Evolutionary conservation across 2,888 invertebrate species (phyloP).

Genomic region (Cremastinae sp.): DNA sequence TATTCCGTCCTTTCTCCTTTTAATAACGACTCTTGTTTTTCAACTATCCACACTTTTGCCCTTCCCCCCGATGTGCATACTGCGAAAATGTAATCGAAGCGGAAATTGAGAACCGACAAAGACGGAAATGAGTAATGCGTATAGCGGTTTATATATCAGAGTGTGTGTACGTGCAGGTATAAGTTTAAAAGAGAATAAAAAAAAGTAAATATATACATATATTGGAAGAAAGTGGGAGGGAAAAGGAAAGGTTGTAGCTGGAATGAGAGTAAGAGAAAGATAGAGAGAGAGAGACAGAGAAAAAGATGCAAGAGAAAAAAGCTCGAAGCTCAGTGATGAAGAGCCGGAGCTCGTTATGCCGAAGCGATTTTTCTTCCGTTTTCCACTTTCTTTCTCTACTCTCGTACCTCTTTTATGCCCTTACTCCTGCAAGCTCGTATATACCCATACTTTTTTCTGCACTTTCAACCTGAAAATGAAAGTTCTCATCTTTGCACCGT

Average conservation of each 20-base stretch:
- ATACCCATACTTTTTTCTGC: background rate
- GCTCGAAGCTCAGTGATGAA: constrained; percentile 59
- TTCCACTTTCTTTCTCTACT: constrained; percentile 11
- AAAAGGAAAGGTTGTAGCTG: constrained; percentile 21
- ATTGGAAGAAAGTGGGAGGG: constrained; percentile 23
- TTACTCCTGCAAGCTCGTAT: too few relatives aligned
- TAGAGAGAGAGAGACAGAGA: constrained; percentile 40
- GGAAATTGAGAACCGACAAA: constrained; percentile 52
- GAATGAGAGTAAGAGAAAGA: background rate
- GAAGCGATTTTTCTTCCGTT: constrained; percentile 71
- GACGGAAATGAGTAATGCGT: constrained; percentile 20
- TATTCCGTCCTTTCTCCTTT: background rate
- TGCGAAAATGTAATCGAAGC: constrained; percentile 48
- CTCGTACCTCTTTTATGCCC: constrained; percentile 68
- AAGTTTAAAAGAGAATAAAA: constrained; percentile 30
- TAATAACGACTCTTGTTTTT: background rate
- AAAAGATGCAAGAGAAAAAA: constrained; percentile 50
- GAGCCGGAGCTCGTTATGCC: constrained; percentile 70
- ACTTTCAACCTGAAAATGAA: constrained; percentile 54
- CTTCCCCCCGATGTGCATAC: constrained; percentile 10
- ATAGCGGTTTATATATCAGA: background rate
- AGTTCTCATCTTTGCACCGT: constrained; percentile 62
- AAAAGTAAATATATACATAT: constrained; percentile 38
- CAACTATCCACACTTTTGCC: background rate
- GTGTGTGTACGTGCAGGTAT: constrained; percentile 1